A percentile compares a stretch with the other conserved stretches of the same genome.
These are phyloP conservation scores for Aricia agestis DNA, from an alignment of 1,140 invertebrate genomes.

Conservation along the genomic window DNA sequence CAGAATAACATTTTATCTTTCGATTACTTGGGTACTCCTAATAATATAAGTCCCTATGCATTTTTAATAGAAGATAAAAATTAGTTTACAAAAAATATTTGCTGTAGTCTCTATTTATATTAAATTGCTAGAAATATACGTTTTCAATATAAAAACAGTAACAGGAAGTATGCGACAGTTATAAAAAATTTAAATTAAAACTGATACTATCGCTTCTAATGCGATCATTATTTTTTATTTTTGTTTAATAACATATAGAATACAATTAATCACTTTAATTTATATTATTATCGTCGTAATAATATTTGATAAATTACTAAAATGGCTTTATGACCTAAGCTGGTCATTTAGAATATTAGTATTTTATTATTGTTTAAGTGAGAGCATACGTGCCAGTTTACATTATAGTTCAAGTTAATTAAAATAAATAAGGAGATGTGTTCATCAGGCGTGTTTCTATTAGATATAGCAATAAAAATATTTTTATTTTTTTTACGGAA, in stretches of 20 bases:
- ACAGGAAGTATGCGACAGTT: neutral
- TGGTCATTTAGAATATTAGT: neutral
- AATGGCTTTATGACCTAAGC: neutral
- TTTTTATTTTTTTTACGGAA: too few relatives aligned
- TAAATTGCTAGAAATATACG: too few relatives aligned
- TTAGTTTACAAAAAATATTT: too few relatives aligned
- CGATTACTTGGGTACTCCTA: too few relatives aligned
- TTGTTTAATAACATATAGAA: neutral
- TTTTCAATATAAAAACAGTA: too few relatives aligned
- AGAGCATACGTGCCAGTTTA: neutral
- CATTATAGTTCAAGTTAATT: too few relatives aligned
- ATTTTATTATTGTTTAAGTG: neutral
- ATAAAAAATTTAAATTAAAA: neutral
- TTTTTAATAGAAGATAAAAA: too few relatives aligned
- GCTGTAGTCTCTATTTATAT: too few relatives aligned
- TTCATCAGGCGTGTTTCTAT: neutral
- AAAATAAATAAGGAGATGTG: neutral
- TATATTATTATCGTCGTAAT: neutral
- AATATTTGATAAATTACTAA: neutral
- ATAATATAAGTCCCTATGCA: too few relatives aligned
- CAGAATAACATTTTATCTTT: too few relatives aligned
- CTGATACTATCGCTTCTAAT: neutral
- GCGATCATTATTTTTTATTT: slow-evolving; percentile 6
- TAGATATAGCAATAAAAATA: neutral
- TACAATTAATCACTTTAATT: slow-evolving; percentile 10